Percentiles rank a stretch among this genome's conserved stretches.
phyloP scores from a whole-genome alignment of 1,140 invertebrate genomes.

The Brachionus asplanchnoidis region DNA sequence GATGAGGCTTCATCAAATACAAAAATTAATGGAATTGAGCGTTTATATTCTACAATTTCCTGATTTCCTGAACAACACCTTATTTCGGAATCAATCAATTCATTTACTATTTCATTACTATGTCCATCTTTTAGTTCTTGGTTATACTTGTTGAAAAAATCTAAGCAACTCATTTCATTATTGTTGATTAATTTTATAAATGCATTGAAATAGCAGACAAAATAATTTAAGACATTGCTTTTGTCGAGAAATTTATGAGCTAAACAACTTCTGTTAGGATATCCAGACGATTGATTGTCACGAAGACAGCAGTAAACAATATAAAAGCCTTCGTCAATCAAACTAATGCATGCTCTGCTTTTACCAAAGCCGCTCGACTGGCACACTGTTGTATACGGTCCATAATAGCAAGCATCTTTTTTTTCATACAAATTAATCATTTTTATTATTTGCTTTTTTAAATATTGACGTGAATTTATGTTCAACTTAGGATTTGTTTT shows the following conservation, averaged over 20 bases:
- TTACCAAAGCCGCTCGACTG: conserved; percentile 25
- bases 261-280: background rate
- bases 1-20: background rate
- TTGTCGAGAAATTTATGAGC: background rate
- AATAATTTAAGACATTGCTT: background rate
- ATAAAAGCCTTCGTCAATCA: background rate
- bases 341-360: background rate
- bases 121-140: background rate
- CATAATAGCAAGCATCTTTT: background rate
- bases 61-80: background rate
- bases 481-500: background rate
- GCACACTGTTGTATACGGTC: background rate
- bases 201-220: background rate
- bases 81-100: background rate
- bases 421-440: background rate
- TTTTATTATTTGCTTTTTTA: background rate
- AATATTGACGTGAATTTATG: background rate
- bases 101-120: background rate
- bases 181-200: background rate
- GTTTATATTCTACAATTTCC: background rate
- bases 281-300: background rate
- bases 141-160: background rate
- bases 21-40: background rate
- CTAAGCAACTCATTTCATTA: background rate
- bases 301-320: conserved; percentile 1